These are phyloP conservation scores for Aphelenchoides fujianensis DNA, from an alignment of 1,140 invertebrate species.

Conservation along the genomic window DNA sequence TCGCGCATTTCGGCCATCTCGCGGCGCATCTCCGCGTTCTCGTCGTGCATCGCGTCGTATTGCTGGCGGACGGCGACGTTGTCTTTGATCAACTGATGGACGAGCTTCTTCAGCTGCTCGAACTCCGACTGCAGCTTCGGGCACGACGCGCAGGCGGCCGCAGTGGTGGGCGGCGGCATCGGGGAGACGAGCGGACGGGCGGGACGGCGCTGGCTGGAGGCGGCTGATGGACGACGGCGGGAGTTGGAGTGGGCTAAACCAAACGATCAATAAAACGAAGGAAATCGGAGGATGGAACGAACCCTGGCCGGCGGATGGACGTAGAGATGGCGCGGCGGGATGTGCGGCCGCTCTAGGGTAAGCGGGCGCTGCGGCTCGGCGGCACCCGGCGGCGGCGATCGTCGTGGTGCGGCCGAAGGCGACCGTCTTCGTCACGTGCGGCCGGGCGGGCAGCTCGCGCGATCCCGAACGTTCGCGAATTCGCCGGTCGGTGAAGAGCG, in stretches of 20 bases:
- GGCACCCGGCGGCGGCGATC: not conserved
- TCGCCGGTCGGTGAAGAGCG: not conserved
- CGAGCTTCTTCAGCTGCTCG: not conserved
- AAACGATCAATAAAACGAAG: no score
- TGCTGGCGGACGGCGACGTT: not conserved
- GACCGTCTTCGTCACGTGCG: not conserved
- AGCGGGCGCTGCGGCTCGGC: no score
- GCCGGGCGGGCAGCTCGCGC: not conserved
- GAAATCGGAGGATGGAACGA: no score
- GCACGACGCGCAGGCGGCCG: no score
- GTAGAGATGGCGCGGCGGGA: no score
- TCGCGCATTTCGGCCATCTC: not conserved
- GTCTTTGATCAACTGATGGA: not conserved
- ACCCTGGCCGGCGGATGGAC: no score
- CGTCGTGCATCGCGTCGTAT: not conserved
- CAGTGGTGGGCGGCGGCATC: no score
- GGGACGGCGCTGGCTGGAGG: no score
- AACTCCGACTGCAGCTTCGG: not conserved
- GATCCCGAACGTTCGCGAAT: slow-evolving; percentile 3
- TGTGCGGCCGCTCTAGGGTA: no score
- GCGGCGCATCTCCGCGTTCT: not conserved
- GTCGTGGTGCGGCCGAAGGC: not conserved
- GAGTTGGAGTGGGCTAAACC: no score
- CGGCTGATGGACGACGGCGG: no score
- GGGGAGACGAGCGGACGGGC: no score